phyloP scores from a whole-genome alignment of 2,888 invertebrate genomes.

The Drosophila nr. fundita region DNA sequence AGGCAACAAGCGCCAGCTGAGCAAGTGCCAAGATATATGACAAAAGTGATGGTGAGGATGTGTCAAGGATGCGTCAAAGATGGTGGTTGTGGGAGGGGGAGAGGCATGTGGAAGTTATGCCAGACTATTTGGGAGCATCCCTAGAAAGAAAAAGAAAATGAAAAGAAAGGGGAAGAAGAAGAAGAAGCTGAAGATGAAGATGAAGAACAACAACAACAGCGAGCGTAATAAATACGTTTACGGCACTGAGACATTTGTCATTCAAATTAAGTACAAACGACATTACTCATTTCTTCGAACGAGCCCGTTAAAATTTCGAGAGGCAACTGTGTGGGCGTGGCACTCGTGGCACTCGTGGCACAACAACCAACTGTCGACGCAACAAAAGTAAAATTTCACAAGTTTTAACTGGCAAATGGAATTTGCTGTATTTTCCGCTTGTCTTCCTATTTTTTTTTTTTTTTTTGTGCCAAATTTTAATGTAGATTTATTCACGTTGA shows the following conservation, averaged over 20 bases:
- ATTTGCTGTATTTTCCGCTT: conserved; percentile 3
- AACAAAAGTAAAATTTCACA: conserved; percentile 21
- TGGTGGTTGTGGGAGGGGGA: background rate
- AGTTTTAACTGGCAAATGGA: conserved; percentile 15
- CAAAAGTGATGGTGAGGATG: background rate
- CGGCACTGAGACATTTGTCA: conserved; percentile 69
- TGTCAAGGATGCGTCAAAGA: background rate
- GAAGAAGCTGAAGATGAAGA: background rate
- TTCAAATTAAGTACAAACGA: conserved; percentile 75
- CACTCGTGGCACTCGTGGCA: conserved; percentile 2
- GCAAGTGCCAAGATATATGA: conserved; percentile 22
- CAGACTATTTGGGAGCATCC: conserved; percentile 12
- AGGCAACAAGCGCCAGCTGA: conserved; percentile 47
- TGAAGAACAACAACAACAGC: conserved; percentile 16
- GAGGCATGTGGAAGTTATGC: conserved; percentile 6
- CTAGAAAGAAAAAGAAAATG: background rate
- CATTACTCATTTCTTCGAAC: conserved; percentile 65
- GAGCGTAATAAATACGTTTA: conserved; percentile 69
- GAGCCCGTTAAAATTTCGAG: conserved; percentile 27
- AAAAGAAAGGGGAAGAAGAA: background rate
- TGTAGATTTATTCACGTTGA: conserved; percentile 52
- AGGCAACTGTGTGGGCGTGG: conserved; percentile 9
- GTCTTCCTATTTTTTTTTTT: background rate
- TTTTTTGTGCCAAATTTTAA: conserved; percentile 30
- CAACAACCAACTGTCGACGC: conserved; percentile 4